Evolutionary conservation across 1,140 invertebrate genomes (phyloP).

Genomic region (Heliconius nattereri): DNA sequence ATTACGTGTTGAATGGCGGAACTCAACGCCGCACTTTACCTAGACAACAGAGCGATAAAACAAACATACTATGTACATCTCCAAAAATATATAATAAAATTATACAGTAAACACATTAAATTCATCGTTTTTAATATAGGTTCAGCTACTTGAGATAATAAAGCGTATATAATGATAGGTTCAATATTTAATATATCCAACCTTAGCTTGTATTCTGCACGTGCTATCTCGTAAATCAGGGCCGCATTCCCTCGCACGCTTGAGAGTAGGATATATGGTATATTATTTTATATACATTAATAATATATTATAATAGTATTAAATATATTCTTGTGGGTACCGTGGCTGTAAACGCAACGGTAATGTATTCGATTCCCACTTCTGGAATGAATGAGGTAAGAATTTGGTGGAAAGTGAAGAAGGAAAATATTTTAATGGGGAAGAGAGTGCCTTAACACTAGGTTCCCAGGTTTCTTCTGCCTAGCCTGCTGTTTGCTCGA

Average conservation of each 20-base stretch:
- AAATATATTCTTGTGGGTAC: no score
- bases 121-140: conserved; percentile 22
- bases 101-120: background rate
- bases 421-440: no score
- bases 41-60: no score
- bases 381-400: background rate
- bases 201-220: conserved; percentile 30
- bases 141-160: conserved; percentile 27
- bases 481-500: no score
- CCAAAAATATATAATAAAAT: background rate
- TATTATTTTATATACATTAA: background rate
- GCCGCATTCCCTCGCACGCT: conserved; percentile 25
- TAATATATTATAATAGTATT: no score
- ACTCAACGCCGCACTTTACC: no score
- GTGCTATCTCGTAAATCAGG: conserved; percentile 32
- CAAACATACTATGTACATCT: no score
- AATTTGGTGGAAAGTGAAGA: no score
- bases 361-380: background rate
- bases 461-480: no score
- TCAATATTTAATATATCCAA: conserved; percentile 18
- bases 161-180: conserved; percentile 19
- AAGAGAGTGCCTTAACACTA: no score
- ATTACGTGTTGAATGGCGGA: no score
- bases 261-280: background rate
- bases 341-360: no score